Evolutionary conservation across 2,113 vertebrate species (phyloP), one percentile per base, ranked within the genome.

Genomic region (Craseonycteris thonglongyai): DNA sequence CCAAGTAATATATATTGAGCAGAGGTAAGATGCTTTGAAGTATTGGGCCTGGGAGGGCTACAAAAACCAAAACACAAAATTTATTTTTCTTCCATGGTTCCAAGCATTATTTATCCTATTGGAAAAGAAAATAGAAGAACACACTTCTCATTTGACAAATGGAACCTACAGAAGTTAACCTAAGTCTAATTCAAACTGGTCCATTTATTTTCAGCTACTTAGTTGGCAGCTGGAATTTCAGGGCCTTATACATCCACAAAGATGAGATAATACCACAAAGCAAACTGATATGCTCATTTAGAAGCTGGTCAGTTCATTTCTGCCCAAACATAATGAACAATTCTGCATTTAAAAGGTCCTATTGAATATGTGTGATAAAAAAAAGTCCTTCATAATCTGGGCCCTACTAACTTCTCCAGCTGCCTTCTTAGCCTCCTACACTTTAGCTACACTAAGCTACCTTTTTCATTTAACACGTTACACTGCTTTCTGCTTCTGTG

Each of bases 11-110:
- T 19, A 99, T 97, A 54, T 98, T 99, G 96, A 99, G 98, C 49
- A 98, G 97, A 89, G 98, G 98, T 97, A 99, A 97, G 66, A 99
- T 98, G 14, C 98, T 98, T 97, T 98, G 96, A 63, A 99, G 98
- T 89, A 99, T 98, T 84, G 98, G 97, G 9, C 97, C 94, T 78
- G 99, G 99, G 88, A 99, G 98, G 96, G 97, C 99, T 99, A 85
- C 93, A 80, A 97, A 91, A 96, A 96, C 94, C 95, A 97, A 94
- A 95, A 97, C 5, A 94, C 74, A 95, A 79, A 94, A 85, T 97
- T 97, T 97, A 96, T 95, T 94, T 49, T 58, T 65, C n/a, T 75
- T 51, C 56, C 38, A 85, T 56, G 45, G 30, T 88, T 95, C 56
- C 56, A 91, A 96, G n/a, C 58, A 96, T 95, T 94, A 95, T 66